phyloP scores from a whole-genome alignment of 1,140 invertebrate genomes.

The Ylistrum balloti region DNA sequence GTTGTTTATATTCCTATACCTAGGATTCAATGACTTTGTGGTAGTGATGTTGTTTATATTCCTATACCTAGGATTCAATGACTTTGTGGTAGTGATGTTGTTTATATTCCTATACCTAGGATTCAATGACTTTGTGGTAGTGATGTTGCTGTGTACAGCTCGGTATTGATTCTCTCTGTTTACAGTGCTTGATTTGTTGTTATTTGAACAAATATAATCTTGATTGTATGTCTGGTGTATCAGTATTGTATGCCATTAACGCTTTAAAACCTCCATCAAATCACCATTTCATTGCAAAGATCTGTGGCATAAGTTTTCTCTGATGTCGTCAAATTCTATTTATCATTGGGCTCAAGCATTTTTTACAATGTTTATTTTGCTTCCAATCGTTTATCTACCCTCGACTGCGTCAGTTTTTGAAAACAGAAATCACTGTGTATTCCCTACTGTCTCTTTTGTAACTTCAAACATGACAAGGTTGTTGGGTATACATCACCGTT shows the following conservation, averaged over 20 bases:
- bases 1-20: too few relatives aligned
- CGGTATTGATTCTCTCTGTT: background rate
- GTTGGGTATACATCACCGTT: too few relatives aligned
- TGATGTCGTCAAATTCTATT: background rate
- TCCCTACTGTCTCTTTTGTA: background rate
- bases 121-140: background rate
- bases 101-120: background rate
- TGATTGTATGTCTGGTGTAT: background rate
- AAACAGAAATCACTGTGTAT: background rate
- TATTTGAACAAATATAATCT: constrained; percentile 36
- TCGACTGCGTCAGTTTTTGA: background rate
- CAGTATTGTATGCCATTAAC: background rate
- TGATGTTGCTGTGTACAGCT: background rate
- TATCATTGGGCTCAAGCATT: background rate
- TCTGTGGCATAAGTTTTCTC: background rate
- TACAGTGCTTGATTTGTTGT: constrained; percentile 21
- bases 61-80: too few relatives aligned
- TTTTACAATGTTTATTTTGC: background rate
- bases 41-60: too few relatives aligned
- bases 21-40: too few relatives aligned
- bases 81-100: too few relatives aligned
- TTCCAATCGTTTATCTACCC: background rate
- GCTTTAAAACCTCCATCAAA: background rate
- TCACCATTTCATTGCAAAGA: background rate
- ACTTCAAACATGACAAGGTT: background rate